Evolutionary conservation across 2,113 vertebrate species (phyloP).

Genomic region (Athene cunicularia): DNA sequence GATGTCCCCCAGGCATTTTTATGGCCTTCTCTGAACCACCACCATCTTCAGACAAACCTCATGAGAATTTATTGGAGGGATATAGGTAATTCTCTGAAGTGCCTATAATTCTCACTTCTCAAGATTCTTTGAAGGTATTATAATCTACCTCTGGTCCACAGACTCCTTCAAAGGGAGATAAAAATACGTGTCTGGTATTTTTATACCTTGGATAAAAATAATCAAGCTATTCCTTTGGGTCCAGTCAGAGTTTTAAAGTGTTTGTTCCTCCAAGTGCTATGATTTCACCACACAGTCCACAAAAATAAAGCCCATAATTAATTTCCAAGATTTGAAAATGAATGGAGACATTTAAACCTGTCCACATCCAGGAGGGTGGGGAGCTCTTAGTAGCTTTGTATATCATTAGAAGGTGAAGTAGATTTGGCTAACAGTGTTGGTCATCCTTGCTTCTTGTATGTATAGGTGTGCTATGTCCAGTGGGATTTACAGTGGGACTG

Average conservation of each 20-base stretch:
- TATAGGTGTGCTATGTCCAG: background rate
- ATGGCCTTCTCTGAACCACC: constrained; percentile 12
- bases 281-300: background rate
- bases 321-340: constrained; percentile 11
- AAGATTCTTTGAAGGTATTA: constrained; percentile 23
- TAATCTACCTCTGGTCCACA: background rate
- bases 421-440: background rate
- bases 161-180: constrained; percentile 44
- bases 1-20: constrained; percentile 17
- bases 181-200: constrained; percentile 50
- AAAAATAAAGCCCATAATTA: background rate
- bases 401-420: background rate
- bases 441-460: background rate
- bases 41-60: constrained; percentile 46
- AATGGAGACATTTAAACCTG: background rate
- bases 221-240: background rate
- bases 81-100: constrained; percentile 40
- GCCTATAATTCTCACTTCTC: constrained; percentile 46
- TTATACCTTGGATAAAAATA: constrained; percentile 62
- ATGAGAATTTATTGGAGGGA: constrained; percentile 3
- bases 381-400: background rate
- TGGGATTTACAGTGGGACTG: background rate
- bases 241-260: background rate
- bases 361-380: background rate
- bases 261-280: background rate